Evolutionary conservation across 2,888 invertebrate species (phyloP).

Genomic region (Eustalomyia histrio): DNA sequence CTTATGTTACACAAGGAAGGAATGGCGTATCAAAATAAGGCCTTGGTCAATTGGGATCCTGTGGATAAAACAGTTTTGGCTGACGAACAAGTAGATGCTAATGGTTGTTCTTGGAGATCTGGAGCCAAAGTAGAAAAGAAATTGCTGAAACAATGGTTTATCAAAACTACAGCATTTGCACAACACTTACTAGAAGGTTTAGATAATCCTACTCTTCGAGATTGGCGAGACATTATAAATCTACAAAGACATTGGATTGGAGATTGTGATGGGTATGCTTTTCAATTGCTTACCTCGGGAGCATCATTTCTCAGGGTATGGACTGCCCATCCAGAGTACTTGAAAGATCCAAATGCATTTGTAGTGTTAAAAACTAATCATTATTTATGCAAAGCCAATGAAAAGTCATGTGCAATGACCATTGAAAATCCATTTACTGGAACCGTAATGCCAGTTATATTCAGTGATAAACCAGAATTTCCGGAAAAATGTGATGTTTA

Average conservation of each 20-base stretch:
- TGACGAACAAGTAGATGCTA: conserved; percentile 97
- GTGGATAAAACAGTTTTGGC: conserved; percentile 98
- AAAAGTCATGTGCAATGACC: conserved; percentile 76
- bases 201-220: conserved; percentile 84
- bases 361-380: conserved; percentile 83
- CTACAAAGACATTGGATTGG: conserved; percentile 95
- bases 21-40: conserved; percentile 92
- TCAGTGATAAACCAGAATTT: conserved; percentile 83
- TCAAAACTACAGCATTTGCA: conserved; percentile 92
- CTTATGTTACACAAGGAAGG: conserved; percentile 91
- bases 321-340: conserved; percentile 87
- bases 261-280: conserved; percentile 87
- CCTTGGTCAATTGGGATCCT: conserved; percentile 99
- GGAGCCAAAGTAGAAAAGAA: conserved; percentile 96
- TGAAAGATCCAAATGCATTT: conserved; percentile 85
- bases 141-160: conserved; percentile 95
- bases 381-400: conserved; percentile 78
- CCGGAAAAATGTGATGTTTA: conserved; percentile 84
- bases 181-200: conserved; percentile 86
- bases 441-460: conserved; percentile 83
- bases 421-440: conserved; percentile 87
- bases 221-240: conserved; percentile 92
- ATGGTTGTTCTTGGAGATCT: conserved; percentile 96
- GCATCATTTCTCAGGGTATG: conserved; percentile 80
- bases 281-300: conserved; percentile 82